Percentiles rank a stretch among this genome's conserved stretches.
phyloP scores from a whole-genome alignment of 1,140 invertebrate species.

The Rhopalosiphum padi region DNA sequence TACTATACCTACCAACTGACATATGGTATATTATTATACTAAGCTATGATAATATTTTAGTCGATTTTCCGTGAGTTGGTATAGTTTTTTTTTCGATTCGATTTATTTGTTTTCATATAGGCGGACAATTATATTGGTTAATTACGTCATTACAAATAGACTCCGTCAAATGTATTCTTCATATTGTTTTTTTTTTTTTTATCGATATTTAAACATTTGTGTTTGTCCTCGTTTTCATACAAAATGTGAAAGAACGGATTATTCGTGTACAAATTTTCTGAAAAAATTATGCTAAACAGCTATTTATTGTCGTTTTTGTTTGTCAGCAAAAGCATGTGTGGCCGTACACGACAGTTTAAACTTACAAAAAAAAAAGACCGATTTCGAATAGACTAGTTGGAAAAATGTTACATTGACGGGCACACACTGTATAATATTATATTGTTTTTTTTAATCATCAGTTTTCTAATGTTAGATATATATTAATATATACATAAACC shows the following conservation, averaged over 20 bases:
- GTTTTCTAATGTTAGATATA: not conserved
- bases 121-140: not conserved
- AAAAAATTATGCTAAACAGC: not conserved
- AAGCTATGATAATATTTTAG: not conserved
- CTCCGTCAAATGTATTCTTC: not conserved
- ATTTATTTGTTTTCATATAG: not conserved
- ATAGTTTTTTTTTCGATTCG: too few relatives aligned
- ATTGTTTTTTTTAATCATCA: not conserved
- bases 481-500: not conserved
- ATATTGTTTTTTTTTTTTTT: not conserved
- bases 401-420: not conserved
- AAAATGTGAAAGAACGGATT: not conserved
- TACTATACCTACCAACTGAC: not conserved
- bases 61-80: not conserved
- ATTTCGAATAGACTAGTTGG: not conserved
- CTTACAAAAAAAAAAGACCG: not conserved
- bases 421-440: not conserved
- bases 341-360: not conserved
- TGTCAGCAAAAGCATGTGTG: not conserved
- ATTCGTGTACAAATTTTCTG: not conserved
- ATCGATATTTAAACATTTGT: not conserved
- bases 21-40: too few relatives aligned
- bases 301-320: not conserved
- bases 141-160: not conserved
- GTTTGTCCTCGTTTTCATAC: not conserved